A percentile compares a stretch with the other conserved stretches of the same genome.
phyloP scores from a whole-genome alignment of 2,113 vertebrate species.

The Phoxinus phoxinus region DNA sequence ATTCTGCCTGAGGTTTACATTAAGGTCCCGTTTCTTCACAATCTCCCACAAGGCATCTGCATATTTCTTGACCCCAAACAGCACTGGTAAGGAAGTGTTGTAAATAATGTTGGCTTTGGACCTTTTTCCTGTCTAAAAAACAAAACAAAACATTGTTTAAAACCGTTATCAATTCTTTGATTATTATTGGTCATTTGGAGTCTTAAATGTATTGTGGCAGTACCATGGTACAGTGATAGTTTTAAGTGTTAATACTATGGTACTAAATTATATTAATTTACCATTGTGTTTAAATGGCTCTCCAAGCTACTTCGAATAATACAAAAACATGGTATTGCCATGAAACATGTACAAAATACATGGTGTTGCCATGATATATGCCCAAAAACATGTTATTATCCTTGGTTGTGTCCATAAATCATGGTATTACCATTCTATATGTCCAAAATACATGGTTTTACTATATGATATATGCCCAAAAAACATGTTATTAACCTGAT shows the following conservation, averaged over 20 bases:
- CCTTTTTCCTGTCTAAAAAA: constrained; percentile 83
- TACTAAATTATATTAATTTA: background rate
- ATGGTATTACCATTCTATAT: background rate
- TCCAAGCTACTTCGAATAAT: background rate
- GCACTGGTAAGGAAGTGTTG: constrained; percentile 89
- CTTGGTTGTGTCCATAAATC: too few species aligned
- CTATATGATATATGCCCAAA: too few species aligned
- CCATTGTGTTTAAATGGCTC: background rate
- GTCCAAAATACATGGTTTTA: background rate
- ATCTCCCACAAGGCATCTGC: constrained; percentile 87
- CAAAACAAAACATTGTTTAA: constrained; percentile 24
- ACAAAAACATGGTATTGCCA: background rate
- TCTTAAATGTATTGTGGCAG: background rate
- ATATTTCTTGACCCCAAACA: constrained; percentile 95
- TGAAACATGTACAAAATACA: too few species aligned
- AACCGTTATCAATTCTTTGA: background rate
- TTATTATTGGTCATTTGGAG: background rate
- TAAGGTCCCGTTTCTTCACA: constrained; percentile 79
- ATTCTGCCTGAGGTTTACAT: constrained; percentile 86
- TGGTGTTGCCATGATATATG: background rate
- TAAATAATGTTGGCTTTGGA: constrained; percentile 88
- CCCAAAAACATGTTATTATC: background rate
- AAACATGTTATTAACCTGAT: background rate
- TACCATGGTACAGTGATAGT: too few species aligned
- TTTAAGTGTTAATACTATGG: background rate